phyloP scores from a whole-genome alignment of 2,888 invertebrate species.

The Iphiclides podalirius region DNA sequence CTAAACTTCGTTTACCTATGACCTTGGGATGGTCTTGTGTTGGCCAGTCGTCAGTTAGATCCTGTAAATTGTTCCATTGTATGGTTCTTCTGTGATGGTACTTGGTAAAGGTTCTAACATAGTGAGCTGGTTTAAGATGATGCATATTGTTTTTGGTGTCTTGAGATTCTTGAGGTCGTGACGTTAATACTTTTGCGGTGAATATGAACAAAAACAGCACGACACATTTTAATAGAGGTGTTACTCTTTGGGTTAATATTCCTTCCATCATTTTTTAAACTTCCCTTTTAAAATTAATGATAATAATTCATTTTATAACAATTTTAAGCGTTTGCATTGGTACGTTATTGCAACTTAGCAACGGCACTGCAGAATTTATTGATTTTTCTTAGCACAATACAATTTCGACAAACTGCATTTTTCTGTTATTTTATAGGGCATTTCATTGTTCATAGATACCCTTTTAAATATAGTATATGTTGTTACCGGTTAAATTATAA shows the following conservation, averaged over 20 bases:
- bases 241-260: slow-evolving; percentile 58
- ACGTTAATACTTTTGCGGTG: slow-evolving; percentile 70
- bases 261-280: slow-evolving; percentile 53
- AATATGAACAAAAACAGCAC: slow-evolving; percentile 71
- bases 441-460: not conserved
- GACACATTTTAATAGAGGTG: slow-evolving; percentile 68
- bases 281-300: slow-evolving; percentile 20
- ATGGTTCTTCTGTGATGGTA: slow-evolving; percentile 70
- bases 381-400: slow-evolving; percentile 35
- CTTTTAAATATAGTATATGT: not conserved
- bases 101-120: slow-evolving; percentile 72
- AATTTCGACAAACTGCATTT: slow-evolving; percentile 25
- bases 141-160: slow-evolving; percentile 60
- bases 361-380: slow-evolving; percentile 52
- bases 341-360: slow-evolving; percentile 46
- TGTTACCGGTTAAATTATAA: slow-evolving; percentile 2
- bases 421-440: not conserved
- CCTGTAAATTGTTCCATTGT: slow-evolving; percentile 54
- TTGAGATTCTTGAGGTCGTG: slow-evolving; percentile 62
- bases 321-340: slow-evolving; percentile 8
- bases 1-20: slow-evolving; percentile 53
- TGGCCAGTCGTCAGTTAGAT: slow-evolving; percentile 45
- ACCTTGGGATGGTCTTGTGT: slow-evolving; percentile 45
- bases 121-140: slow-evolving; percentile 58
- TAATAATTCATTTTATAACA: slow-evolving; percentile 29